Evolutionary conservation across 2,888 invertebrate genomes (phyloP).

Genomic region (Polyommatus icarus): DNA sequence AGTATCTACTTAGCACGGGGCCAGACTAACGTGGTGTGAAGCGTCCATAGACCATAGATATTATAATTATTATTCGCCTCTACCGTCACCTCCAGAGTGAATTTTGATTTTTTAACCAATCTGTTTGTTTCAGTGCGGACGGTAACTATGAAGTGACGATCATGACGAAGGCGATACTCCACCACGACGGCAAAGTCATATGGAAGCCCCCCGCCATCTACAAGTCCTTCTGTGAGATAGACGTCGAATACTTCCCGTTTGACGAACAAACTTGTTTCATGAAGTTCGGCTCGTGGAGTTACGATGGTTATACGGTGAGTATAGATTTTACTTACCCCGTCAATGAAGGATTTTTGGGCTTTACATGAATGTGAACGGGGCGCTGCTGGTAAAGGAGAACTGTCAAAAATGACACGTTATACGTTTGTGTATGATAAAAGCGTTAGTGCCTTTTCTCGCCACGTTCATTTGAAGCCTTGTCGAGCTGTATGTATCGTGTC

Average conservation of each 20-base stretch:
- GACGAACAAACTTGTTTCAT: slow-evolving; percentile 97
- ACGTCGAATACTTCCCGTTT: slow-evolving; percentile 97
- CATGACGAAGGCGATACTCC: slow-evolving; percentile 97
- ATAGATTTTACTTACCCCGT: neutral
- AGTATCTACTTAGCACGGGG: too few relatives aligned
- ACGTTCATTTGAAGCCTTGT: too few relatives aligned
- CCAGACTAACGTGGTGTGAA: too few relatives aligned
- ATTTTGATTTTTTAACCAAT: neutral
- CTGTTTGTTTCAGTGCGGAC: slow-evolving; percentile 87
- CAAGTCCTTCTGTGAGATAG: slow-evolving; percentile 97
- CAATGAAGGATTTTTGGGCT: too few relatives aligned
- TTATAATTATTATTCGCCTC: too few relatives aligned
- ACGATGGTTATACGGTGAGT: slow-evolving; percentile 95
- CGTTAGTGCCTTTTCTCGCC: too few relatives aligned
- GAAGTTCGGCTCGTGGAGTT: slow-evolving; percentile 98
- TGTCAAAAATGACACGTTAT: too few relatives aligned
- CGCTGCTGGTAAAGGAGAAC: too few relatives aligned
- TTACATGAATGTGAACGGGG: too few relatives aligned
- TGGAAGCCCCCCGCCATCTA: slow-evolving; percentile 99
- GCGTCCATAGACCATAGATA: too few relatives aligned
- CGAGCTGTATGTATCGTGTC: too few relatives aligned
- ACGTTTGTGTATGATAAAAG: too few relatives aligned
- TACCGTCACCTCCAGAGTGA: neutral
- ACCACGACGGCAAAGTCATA: slow-evolving; percentile 94
- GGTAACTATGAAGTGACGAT: slow-evolving; percentile 99